Evolutionary conservation across 2,888 invertebrate genomes (phyloP), one percentile per base, ranked within the genome.

Genomic region (Uloborus plumipes): DNA sequence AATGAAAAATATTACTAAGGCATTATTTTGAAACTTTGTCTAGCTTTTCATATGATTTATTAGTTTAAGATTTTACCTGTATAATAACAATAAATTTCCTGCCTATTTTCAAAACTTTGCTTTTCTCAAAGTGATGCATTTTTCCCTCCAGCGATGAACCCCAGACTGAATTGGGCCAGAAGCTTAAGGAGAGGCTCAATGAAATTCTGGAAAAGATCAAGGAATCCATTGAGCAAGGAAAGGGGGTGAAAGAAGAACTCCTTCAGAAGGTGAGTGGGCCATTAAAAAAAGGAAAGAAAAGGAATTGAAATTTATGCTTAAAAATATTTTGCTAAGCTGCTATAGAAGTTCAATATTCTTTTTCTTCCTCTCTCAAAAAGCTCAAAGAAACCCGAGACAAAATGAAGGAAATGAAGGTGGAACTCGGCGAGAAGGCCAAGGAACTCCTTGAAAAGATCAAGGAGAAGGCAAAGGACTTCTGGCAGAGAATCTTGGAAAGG

Each of bases 191-290:
- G 55, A 47, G 39, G 16, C 59, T 69, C 22, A 58, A 80, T 51
- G 55, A 67, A 22, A n/a, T 80, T 61, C 51, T 80, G 2, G 74
- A 80, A 16, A 80, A 74, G 50, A 9, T 80, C 7, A 74, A 74
- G 51, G 80, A 80, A 11, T 50, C 80, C 47, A 18, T 80, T 39
- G 80, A 80, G n/a, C 61, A 74, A 9, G 80, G 80, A 47, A 69
- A 69, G n/a, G 66, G 31, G 2, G 62, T 80, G 20, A 61, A 64
- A 31, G 74, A 74, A 18, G 80, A 80, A 1, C 11, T 20, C 50
- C n/a, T 80, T 20, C 49, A 80, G 14, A 74, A 80, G 64, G 80
- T 80, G 47, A 15, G 22, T 26, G 2, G 26, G 2, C 4, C 26
- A 26, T 26, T 3, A 26, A 26, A 26, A 26, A 26, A 3, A 26